Conservation (phyloP, 2,113 vertebrate species). For the Dicerorhinus sumatrensis region DNA sequence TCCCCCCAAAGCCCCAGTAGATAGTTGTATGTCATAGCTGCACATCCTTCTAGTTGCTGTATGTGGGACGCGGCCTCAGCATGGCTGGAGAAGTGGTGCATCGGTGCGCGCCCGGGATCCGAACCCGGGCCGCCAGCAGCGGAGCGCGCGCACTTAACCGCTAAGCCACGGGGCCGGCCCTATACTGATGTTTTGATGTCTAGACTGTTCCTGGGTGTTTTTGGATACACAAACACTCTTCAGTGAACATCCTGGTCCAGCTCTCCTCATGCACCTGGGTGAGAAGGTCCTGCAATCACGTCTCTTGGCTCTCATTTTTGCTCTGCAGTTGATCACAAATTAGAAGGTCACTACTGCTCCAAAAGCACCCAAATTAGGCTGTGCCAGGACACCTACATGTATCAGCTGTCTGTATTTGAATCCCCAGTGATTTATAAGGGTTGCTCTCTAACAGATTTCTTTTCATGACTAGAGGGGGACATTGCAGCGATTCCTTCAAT, state of each 20-base stretch:
- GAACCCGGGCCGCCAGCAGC: too few species aligned
- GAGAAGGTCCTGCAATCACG: background rate
- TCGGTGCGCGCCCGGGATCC: too few species aligned
- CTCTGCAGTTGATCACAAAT: background rate
- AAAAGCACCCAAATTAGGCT: background rate
- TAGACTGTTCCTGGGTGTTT: background rate
- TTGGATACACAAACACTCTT: background rate
- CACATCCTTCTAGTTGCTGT: too few species aligned
- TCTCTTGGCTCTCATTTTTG: background rate
- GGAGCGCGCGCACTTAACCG: too few species aligned
- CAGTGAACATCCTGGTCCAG: accelerated
- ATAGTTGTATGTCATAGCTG: too few species aligned
- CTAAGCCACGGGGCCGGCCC: background rate
- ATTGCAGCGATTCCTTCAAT: background rate
- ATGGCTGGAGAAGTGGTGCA: too few species aligned
- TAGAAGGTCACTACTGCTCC: background rate
- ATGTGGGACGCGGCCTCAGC: too few species aligned
- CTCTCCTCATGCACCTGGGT: accelerated
- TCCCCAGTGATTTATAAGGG: background rate
- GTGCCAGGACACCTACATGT: background rate
- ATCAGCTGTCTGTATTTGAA: background rate
- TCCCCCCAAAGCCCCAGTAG: too few species aligned
- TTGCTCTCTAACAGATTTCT: background rate
- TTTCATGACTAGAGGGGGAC: background rate
- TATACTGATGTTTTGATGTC: background rate